Evolutionary conservation across 2,888 invertebrate genomes (phyloP).

Genomic region (Cyaniris semiargus): DNA sequence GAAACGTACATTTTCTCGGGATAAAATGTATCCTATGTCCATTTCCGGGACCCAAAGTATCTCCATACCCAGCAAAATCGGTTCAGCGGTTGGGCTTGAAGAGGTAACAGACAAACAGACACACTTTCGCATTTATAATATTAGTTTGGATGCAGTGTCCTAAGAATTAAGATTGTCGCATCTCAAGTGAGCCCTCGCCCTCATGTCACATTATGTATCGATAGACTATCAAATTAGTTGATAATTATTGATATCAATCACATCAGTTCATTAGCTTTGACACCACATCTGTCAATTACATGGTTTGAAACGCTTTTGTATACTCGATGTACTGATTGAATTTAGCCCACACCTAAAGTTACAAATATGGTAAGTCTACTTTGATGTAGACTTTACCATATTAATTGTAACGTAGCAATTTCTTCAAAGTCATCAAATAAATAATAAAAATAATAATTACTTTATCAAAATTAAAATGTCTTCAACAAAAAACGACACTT

Average conservation of each 20-base stretch:
- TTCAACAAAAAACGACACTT: background rate
- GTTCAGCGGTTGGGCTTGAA: no score
- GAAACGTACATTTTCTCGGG: no score
- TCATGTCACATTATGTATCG: background rate
- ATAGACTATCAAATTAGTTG: background rate
- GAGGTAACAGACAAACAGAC: no score
- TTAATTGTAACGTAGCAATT: no score
- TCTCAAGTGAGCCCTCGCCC: no score
- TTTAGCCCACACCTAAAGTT: background rate
- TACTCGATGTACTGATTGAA: background rate
- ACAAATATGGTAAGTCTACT: background rate
- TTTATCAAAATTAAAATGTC: background rate
- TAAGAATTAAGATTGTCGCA: no score
- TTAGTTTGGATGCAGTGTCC: no score
- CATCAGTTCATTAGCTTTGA: background rate
- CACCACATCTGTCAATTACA: background rate
- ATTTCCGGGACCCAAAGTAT: no score
- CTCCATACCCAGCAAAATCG: no score
- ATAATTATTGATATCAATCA: background rate
- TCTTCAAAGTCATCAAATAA: background rate
- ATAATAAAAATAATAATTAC: background rate
- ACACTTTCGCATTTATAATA: no score
- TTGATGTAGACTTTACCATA: no score
- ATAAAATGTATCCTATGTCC: no score
- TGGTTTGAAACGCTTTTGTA: background rate